These are phyloP conservation scores for Drepana falcataria DNA, from an alignment of 2,888 invertebrate genomes.

Conservation along the genomic window DNA sequence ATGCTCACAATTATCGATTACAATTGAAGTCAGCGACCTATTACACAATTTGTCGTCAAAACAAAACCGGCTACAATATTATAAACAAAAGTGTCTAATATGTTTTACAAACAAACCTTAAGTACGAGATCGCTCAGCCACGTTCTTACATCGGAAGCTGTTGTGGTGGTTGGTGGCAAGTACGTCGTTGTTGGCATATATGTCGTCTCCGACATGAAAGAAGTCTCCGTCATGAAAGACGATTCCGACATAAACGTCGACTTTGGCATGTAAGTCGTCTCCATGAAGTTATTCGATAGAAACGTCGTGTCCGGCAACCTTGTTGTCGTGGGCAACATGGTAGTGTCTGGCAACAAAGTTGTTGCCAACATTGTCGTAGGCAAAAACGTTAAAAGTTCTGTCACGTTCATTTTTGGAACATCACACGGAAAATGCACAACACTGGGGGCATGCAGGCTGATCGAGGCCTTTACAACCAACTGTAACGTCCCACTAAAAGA, in stretches of 20 bases:
- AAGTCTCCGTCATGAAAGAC: too few species aligned
- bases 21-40: background rate
- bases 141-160: slow-evolving; percentile 42
- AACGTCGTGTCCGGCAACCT: slow-evolving; percentile 11
- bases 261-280: slow-evolving; percentile 26
- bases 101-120: slow-evolving; percentile 45
- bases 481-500: slow-evolving; percentile 30
- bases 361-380: slow-evolving; percentile 14
- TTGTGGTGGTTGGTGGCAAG: slow-evolving; percentile 28
- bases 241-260: slow-evolving; percentile 2
- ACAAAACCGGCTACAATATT: background rate
- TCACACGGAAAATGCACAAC: slow-evolving; percentile 13
- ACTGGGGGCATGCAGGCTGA: slow-evolving; percentile 11
- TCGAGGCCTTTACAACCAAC: slow-evolving; percentile 30
- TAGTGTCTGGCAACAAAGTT: slow-evolving; percentile 24
- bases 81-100: background rate
- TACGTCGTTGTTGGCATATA: slow-evolving; percentile 11
- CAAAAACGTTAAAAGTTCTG: slow-evolving; percentile 18
- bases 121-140: slow-evolving; percentile 55
- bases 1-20: background rate
- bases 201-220: slow-evolving; percentile 12
- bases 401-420: slow-evolving; percentile 39
- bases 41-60: background rate
- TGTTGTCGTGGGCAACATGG: slow-evolving; percentile 4
- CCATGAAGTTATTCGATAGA: slow-evolving; percentile 6